Evolutionary conservation across 2,888 invertebrate species (phyloP), one percentile per base, ranked within the genome.

Genomic region (Megalurothrips usitatus): DNA sequence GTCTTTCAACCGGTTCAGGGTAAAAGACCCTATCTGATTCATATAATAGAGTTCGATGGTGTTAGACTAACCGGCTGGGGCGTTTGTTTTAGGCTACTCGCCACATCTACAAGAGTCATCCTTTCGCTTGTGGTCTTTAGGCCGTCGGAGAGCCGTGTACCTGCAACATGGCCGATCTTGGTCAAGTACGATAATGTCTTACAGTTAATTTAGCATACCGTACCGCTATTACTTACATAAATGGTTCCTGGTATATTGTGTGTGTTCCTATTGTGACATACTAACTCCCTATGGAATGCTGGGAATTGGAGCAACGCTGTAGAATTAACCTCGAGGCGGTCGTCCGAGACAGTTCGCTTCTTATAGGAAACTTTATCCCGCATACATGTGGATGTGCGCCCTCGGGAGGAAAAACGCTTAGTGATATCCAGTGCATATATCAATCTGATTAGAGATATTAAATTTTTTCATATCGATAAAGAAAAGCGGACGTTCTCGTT

Each of bases 151-250:
- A 84, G 85, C 86, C 83, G 84, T 85, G 84, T 85, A 84, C 84
- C 86, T 83, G 68, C 83, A 85, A 84, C 84, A 85, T 84, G 85
- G 85, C 83, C 85, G 86, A 49, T 82, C 81, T 80, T 86, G 85
- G 84, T 87, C 87, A 87, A 87, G 87, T 87, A 87, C 85, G 87
- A 78, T n/a, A 80, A 81, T 78, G 47, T 14, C 19, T 58, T 43
- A 43, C 34, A 43, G 34, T 43, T 58, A 19, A 52, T 58, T 43
- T 19, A 80, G 58, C 80, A 78, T 81, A 78, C 80, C 28, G 48
- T 81, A 79, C 79, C n/a, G 80, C 28, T 58, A 3, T 52, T 10
- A 79, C 58, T 81, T 80, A 52, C 47, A 68, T 23, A 28, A 68
- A 79, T 81, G 78, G 58, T 81, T 79, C 43, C 80, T 78, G 79